Percentiles rank a stretch among this genome's conserved stretches.
Conservation (phyloP, 2,888 invertebrate species). For the Mantis religiosa region DNA sequence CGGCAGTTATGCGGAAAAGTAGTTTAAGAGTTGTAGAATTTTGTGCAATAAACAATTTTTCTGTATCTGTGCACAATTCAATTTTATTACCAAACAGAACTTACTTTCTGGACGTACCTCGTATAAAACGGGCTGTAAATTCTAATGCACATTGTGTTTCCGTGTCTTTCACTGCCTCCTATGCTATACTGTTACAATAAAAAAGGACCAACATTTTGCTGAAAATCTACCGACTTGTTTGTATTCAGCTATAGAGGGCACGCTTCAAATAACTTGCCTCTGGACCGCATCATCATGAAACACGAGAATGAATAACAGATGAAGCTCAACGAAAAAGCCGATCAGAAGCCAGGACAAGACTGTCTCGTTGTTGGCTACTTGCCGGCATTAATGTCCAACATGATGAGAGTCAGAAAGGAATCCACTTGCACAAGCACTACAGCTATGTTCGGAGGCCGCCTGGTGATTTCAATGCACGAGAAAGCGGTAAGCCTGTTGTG, state of each 20-base stretch:
- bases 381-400: neutral
- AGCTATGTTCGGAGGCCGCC: neutral
- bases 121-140: too few relatives aligned
- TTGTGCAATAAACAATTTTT: too few relatives aligned
- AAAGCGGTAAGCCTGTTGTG: neutral
- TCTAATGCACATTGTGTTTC: too few relatives aligned
- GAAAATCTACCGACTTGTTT: neutral
- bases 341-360: neutral
- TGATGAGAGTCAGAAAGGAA: neutral
- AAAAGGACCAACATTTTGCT: neutral
- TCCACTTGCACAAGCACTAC: neutral
- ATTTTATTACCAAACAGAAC: too few relatives aligned
- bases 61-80: too few relatives aligned
- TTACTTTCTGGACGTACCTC: too few relatives aligned
- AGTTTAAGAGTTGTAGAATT: too few relatives aligned
- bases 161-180: too few relatives aligned
- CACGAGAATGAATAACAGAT: neutral
- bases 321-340: neutral
- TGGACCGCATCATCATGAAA: neutral
- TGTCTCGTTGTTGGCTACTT: neutral
- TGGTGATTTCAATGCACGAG: neutral
- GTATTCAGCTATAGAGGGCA: neutral
- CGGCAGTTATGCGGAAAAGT: too few relatives aligned
- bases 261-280: neutral
- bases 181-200: too few relatives aligned